A percentile compares a stretch with the other conserved stretches of the same genome.
phyloP scores from a whole-genome alignment of 2,797 vertebrate species.

The Phalanger gymnotis region DNA sequence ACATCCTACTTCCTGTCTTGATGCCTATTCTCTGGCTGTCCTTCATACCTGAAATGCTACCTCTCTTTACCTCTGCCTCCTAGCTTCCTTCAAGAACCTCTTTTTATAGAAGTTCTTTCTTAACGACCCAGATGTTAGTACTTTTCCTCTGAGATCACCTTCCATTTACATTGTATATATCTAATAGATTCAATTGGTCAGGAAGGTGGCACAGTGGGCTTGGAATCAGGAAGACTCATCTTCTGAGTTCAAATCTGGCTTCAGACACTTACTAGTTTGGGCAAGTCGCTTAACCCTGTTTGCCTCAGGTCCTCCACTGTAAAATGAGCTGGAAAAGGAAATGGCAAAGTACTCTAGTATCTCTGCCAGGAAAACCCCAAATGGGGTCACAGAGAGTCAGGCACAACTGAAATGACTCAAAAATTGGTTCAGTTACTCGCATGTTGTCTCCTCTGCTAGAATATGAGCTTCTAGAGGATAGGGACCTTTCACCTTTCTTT shows the following conservation, averaged over 20 bases:
- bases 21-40: background rate
- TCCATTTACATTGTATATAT: background rate
- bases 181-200: background rate
- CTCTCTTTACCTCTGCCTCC: background rate
- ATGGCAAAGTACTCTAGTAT: background rate
- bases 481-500: background rate
- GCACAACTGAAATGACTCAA: background rate
- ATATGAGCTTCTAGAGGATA: background rate
- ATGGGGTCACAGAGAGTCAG: background rate
- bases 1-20: background rate
- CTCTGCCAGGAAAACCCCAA: background rate
- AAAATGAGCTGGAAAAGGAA: background rate
- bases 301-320: background rate
- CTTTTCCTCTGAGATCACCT: background rate
- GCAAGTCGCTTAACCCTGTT: background rate
- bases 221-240: background rate
- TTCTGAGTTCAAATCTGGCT: background rate
- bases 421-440: background rate
- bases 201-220: background rate
- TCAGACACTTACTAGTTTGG: background rate
- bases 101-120: background rate
- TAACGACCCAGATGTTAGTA: background rate
- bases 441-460: background rate
- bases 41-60: background rate
- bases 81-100: background rate